Evolutionary conservation across 2,113 vertebrate species (phyloP), one percentile per base, ranked within the genome.

Genomic region (Actinemys pallida): DNA sequence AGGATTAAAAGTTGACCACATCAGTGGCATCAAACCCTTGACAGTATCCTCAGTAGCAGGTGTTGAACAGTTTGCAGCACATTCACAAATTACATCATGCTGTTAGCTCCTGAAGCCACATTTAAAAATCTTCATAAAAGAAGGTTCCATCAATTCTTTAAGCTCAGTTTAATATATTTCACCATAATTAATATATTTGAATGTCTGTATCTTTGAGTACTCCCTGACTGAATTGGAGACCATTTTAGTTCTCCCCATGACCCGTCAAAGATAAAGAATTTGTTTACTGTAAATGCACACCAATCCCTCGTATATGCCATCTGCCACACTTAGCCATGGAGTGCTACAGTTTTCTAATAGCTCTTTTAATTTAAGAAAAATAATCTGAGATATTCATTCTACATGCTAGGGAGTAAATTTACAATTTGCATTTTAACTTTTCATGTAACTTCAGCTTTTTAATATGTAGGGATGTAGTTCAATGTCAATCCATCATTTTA

Each of bases 211-310:
- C 98, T 98, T 97, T 96, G 94, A 98, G 57, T 76, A 90, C 92
- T 97, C 97, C 92, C 93, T 98, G 98, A 98, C 96, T 98, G 98
- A 98, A 97, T 47, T 92, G 95, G 98, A 97, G 97, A 97, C 95
- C 54, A 5, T 96, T 98, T 98, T 97, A 95, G 82, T 97, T 98
- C 99, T 99, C 99, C 98, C 98, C 98, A 99, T 98, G 99, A 99
- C 98, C 99, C 98, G 92, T 99, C 99, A 99, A 97, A 98, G 97
- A 99, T 99, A 99, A 99, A 99, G 98, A 99, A 99, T 99, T 98
- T 99, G 99, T 99, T 99, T 99, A 99, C 99, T 98, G 98, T 98
- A 99, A 99, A 99, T 98, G 97, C 98, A 98, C 98, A 98, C 98
- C 96, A 97, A 98, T 99, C 97, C 96, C 97, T 98, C 98, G 96